Evolutionary conservation across 2,888 invertebrate genomes (phyloP), one percentile per base, ranked within the genome.

Genomic region (Drosophila siamana): DNA sequence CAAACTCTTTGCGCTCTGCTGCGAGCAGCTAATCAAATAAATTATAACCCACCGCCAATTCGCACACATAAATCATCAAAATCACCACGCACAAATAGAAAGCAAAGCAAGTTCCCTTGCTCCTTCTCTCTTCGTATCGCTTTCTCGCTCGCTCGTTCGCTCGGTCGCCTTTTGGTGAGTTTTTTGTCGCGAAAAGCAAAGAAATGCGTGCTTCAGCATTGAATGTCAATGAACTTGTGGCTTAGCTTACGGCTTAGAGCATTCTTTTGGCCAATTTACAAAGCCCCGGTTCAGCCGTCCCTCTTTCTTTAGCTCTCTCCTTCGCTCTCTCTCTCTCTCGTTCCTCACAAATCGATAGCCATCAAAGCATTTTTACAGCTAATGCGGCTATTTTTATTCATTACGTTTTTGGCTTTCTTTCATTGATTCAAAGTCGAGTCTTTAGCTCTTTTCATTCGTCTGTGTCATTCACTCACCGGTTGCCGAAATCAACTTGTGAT

Each of bases 311-410:
- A 15, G 51, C n/a, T 55, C 13, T 41, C 5, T 50, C 46, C 48
- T 19, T 36, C n/a, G 47, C 33, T 50, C 43, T 54, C 55, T 38
- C 52, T 11, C 44, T 33, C 8, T 16, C 15, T 43, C 47, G 50
- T 46, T 28, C 26, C 64, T 65, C 72, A 72, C 69, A 76, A 77
- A 86, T 86, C 80, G 85, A 86, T 87, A 80, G 82, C 84, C 84
- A 87, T 86, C 86, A 83, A 79, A 75, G 71, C 73, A 57, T 78
- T 88, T 86, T 87, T 86, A 88, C 87, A 84, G 89, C 87, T 89
- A 87, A 86, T 87, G 76, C 74, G 80, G 80, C 82, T 89, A 87
- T 89, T 89, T 87, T 89, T 89, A 84, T 87, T 80, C 86, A 89
- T 89, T 87, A 83, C 85, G 80, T 81, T 82, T 80, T 74, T 46